Evolutionary conservation across 2,888 invertebrate species (phyloP).

Genomic region (Eupithecia inturbata): DNA sequence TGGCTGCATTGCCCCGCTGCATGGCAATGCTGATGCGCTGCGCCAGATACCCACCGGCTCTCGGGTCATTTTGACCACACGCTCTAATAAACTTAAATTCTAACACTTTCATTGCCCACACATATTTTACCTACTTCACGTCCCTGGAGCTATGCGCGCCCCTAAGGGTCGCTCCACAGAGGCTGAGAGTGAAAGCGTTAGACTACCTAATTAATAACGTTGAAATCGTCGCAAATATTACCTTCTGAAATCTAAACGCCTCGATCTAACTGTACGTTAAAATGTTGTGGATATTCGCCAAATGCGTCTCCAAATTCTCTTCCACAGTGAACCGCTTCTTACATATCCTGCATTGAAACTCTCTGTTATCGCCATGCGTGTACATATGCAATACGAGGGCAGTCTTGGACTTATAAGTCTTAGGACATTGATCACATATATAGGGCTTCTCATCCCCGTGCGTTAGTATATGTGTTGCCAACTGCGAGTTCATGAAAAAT

Average conservation of each 20-base stretch:
- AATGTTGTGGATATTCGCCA: constrained; percentile 16
- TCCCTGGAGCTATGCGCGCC: too few species aligned
- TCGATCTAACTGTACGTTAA: neutral
- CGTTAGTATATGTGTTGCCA: constrained; percentile 1
- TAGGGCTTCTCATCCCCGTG: neutral
- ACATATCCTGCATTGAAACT: constrained; percentile 12
- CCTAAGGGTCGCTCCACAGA: too few species aligned
- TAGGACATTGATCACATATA: constrained; percentile 3
- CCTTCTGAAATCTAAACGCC: neutral
- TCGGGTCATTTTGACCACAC: too few species aligned
- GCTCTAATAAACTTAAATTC: too few species aligned
- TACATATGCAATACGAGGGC: neutral
- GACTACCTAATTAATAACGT: too few species aligned
- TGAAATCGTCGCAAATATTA: constrained; percentile 1
- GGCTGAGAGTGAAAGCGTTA: too few species aligned
- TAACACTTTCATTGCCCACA: too few species aligned
- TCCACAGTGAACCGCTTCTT: neutral
- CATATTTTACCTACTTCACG: too few species aligned
- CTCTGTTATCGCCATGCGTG: constrained; percentile 6
- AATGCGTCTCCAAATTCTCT: constrained; percentile 20
- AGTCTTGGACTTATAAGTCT: constrained; percentile 11
- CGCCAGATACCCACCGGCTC: too few species aligned
- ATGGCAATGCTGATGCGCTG: too few species aligned
- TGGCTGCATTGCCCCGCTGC: too few species aligned
- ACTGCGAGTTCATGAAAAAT: neutral